A percentile compares a stretch with the other conserved stretches of the same genome.
Conservation (phyloP, 2,888 invertebrate species). For the Danaus chrysippus region DNA sequence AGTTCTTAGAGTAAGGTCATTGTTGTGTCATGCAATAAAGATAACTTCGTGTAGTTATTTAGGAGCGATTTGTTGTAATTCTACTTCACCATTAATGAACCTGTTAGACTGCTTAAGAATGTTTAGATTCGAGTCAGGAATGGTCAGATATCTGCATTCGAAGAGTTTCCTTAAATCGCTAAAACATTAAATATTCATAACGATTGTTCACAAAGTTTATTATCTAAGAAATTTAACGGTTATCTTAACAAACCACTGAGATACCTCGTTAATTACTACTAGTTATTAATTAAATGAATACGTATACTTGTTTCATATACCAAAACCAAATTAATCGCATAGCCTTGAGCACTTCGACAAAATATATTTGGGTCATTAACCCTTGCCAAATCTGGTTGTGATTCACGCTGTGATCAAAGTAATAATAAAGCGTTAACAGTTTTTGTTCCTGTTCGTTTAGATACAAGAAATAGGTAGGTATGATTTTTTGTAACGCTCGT, state of each 20-base stretch:
- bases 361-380: slow-evolving; percentile 78
- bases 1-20: slow-evolving; percentile 66
- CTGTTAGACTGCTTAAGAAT: slow-evolving; percentile 17
- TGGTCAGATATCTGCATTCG: neutral
- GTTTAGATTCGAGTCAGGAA: slow-evolving; percentile 25
- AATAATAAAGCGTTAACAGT: slow-evolving; percentile 74
- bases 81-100: slow-evolving; percentile 31
- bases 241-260: slow-evolving; percentile 8
- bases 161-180: neutral
- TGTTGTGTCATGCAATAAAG: slow-evolving; percentile 68
- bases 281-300: slow-evolving; percentile 48
- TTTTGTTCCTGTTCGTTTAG: slow-evolving; percentile 69
- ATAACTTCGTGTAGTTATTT: slow-evolving; percentile 64
- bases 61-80: slow-evolving; percentile 61
- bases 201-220: no score
- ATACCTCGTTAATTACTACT: neutral
- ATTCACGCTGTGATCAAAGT: slow-evolving; percentile 75
- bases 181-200: no score
- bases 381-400: slow-evolving; percentile 76
- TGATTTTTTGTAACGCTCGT: slow-evolving; percentile 18
- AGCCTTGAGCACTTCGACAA: slow-evolving; percentile 75
- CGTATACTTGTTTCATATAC: slow-evolving; percentile 58
- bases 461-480: slow-evolving; percentile 50
- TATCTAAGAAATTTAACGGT: neutral
- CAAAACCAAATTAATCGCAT: slow-evolving; percentile 64